phyloP scores from a whole-genome alignment of 2,113 vertebrate genomes.

The Spilogale gracilis region DNA sequence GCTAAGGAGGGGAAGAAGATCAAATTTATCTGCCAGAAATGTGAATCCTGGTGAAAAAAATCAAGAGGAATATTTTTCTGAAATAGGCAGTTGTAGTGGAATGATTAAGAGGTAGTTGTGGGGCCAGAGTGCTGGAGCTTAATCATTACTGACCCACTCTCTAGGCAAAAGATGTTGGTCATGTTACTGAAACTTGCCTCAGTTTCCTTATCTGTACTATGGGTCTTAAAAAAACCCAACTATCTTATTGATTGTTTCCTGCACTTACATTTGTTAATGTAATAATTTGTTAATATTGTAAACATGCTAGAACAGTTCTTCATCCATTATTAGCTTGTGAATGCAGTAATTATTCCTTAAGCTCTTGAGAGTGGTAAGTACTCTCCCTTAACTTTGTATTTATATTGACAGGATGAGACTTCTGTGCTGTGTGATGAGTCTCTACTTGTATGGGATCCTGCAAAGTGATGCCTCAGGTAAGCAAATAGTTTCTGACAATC shows the following conservation, averaged over 20 bases:
- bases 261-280: not conserved
- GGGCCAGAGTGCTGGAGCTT: not conserved
- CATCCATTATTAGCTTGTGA: not conserved
- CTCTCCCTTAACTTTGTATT: conserved; percentile 57
- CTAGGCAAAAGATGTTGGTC: conserved; percentile 2
- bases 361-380: not conserved
- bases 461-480: conserved; percentile 84
- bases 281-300: not conserved
- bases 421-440: conserved; percentile 66
- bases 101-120: not conserved
- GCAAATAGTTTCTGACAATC: conserved; percentile 9
- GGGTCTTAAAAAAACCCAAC: not conserved
- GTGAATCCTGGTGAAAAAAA: conserved; percentile 1
- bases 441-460: conserved; percentile 82
- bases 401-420: conserved; percentile 87
- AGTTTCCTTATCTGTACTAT: conserved; percentile 13
- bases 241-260: not conserved
- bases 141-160: not conserved
- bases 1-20: not conserved
- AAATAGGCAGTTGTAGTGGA: not conserved
- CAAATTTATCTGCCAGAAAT: not conserved
- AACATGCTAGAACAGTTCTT: not conserved
- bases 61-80: not conserved
- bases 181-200: not conserved
- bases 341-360: not conserved